Conservation (phyloP, 2,888 invertebrate species). For the Amblyteles armatorius region DNA sequence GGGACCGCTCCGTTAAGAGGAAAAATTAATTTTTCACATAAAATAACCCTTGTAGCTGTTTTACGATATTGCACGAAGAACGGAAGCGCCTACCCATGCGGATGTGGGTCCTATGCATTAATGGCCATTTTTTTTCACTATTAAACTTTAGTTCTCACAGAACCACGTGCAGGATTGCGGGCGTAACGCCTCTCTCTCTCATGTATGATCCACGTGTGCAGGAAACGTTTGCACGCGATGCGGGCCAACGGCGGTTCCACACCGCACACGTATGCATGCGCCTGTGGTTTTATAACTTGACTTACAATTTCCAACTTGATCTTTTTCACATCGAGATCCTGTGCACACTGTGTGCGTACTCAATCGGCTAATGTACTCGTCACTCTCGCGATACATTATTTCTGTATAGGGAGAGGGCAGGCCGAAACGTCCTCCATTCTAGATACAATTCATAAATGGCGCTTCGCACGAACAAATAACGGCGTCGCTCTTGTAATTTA, state of each 20-base stretch:
- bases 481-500: not conserved
- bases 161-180: constrained; percentile 53
- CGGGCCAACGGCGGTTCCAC: constrained; percentile 46
- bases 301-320: constrained; percentile 5
- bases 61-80: not conserved
- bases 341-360: not conserved
- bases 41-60: not conserved
- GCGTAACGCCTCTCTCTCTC: not conserved
- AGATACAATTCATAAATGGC: not conserved
- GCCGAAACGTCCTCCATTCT: not conserved
- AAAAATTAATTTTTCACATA: constrained; percentile 33
- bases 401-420: not conserved
- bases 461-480: not conserved
- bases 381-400: no score
- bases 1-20: not conserved
- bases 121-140: not conserved
- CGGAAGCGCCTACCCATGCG: constrained; percentile 23
- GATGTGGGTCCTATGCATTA: constrained; percentile 41
- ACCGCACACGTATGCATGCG: constrained; percentile 11
- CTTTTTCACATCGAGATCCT: constrained; percentile 32
- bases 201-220: constrained; percentile 61
- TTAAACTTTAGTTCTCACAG: constrained; percentile 38
- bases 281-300: not conserved
- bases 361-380: no score
- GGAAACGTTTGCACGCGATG: constrained; percentile 63